Evolutionary conservation across 1,140 invertebrate genomes (phyloP), one percentile per base, ranked within the genome.

Genomic region (Pseudomyrmex cubaensis): DNA sequence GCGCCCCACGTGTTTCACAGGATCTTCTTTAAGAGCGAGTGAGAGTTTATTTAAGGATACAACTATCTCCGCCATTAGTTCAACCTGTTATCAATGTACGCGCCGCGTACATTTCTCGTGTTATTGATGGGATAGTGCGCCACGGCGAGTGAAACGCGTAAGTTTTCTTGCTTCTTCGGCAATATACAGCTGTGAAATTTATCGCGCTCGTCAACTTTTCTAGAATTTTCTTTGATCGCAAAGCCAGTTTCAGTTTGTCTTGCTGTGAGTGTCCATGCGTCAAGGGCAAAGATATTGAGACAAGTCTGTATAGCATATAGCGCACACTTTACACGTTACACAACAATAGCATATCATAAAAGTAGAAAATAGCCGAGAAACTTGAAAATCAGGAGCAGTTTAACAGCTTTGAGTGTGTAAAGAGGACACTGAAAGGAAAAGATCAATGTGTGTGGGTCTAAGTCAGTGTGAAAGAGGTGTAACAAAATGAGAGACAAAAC

Each of bases 31-130:
- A 72, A 25, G 52, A 35, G 35, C 35, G 70, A 80, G 66, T 70
- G 13, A 35, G 76, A 80, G 66, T 80, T 80, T 80, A 80, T 80
- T 80, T 72, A 80, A 80, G 54, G 54, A 61, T 80, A 66, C 25
- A 67, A 77, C 66, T 80, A 70, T 80, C 76, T 80, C 54, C 54
- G 17, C 54, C 76, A 59, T 72, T 80, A 80, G 54, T 48, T 70
- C 17, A 59, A 54, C 76, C 70, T 59, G 66, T 80, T 80, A 80
- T 80, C 76, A 72, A 80, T 80, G 66, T 35, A 35, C 35, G 35
- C 76, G 17, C 54, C 76, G 48, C n/a, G 44, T 80, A 70, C 52
- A 77, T n/a, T 13, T 50, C 3, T 44, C 76, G 20, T 44, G 20
- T 80, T 80, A 80, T 46, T 35, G 76, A 80, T 59, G 20, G 66